Conservation (phyloP, 2,888 invertebrate genomes). For the Melanophora roralis region DNA sequence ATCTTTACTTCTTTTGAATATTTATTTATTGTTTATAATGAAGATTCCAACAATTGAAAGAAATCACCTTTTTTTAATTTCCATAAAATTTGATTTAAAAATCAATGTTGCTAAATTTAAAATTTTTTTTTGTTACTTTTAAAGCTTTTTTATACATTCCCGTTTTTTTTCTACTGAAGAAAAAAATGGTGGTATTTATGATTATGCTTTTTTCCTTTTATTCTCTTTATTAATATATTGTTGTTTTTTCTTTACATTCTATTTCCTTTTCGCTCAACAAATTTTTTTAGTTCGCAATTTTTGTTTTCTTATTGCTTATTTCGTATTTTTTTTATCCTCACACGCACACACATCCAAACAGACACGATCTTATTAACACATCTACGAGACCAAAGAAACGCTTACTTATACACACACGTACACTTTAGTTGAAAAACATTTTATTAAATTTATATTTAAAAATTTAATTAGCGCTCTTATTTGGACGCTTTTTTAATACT, state of each 20-base stretch:
- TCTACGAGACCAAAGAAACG: neutral
- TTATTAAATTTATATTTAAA: slow-evolving; percentile 21
- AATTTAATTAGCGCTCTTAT: neutral
- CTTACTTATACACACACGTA: slow-evolving; percentile 30
- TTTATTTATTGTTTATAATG: neutral
- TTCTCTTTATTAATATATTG: slow-evolving; percentile 17
- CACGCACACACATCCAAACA: neutral
- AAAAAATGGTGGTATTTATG: slow-evolving; percentile 39
- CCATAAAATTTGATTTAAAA: slow-evolving; percentile 30
- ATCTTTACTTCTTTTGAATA: neutral
- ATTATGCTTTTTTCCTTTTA: neutral
- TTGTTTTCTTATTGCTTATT: neutral
- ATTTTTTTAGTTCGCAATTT: slow-evolving; percentile 2
- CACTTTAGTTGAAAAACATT: slow-evolving; percentile 21
- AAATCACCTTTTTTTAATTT: neutral
- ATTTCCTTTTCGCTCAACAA: slow-evolving; percentile 46
- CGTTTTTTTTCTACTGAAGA: slow-evolving; percentile 14
- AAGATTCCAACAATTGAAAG: slow-evolving; percentile 14
- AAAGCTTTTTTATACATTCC: slow-evolving; percentile 4
- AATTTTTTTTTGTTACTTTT: neutral
- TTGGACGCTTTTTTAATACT: neutral
- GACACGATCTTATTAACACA: neutral
- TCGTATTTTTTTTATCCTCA: slow-evolving; percentile 29
- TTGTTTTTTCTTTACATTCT: slow-evolving; percentile 18
- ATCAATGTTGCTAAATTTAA: slow-evolving; percentile 10